Evolutionary conservation across 2,797 vertebrate species (phyloP).

Genomic region (Limosa lapponica): DNA sequence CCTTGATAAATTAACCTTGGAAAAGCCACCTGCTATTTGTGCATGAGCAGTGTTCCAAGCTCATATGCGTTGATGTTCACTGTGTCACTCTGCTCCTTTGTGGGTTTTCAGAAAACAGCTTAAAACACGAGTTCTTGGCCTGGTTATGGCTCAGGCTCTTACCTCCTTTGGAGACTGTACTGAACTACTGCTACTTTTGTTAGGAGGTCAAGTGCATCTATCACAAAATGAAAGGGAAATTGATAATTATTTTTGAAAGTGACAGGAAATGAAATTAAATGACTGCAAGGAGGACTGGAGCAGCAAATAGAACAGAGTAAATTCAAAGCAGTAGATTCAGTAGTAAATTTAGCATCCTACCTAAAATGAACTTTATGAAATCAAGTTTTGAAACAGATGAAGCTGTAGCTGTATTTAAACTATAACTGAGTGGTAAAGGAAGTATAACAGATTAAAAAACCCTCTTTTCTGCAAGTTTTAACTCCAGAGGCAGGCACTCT

Average conservation of each 20-base stretch:
- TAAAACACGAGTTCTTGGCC: background rate
- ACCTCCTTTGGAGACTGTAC: background rate
- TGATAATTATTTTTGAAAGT: conserved; percentile 17
- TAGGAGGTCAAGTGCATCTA: background rate
- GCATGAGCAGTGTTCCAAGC: background rate
- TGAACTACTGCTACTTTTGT: background rate
- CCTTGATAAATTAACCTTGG: background rate
- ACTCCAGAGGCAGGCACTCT: background rate
- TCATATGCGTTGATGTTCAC: background rate
- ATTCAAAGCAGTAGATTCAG: background rate
- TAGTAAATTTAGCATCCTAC: background rate
- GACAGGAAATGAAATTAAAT: conserved; percentile 29
- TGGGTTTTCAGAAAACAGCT: background rate
- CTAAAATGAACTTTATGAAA: conserved; percentile 12
- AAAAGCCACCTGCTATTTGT: background rate
- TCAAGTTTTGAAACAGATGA: background rate
- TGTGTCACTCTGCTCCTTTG: background rate
- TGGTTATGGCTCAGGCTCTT: no score
- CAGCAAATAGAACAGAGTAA: background rate
- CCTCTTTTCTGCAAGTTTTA: background rate
- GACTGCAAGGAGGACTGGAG: background rate
- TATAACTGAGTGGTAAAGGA: background rate
- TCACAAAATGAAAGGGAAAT: background rate
- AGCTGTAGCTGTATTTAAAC: background rate
- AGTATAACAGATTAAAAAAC: background rate